Percentiles rank a stretch among this genome's conserved stretches.
phyloP scores from a whole-genome alignment of 2,113 vertebrate genomes.

The Hippocampus barbouri region DNA sequence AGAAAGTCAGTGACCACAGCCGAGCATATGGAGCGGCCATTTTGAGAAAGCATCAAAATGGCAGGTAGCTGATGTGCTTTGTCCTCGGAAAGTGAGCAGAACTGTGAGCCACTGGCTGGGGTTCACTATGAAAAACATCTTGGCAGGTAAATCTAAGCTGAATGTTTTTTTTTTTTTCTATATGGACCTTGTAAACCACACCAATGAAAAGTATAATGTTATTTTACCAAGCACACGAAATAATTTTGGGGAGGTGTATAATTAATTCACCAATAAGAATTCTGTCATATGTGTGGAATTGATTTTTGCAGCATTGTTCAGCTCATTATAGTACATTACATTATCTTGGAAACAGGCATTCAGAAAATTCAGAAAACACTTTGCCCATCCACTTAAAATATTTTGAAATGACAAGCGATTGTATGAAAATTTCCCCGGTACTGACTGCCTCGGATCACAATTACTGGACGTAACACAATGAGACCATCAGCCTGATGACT shows the following conservation, averaged over 20 bases:
- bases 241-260: not conserved
- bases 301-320: not conserved
- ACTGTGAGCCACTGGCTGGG: not conserved
- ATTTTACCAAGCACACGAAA: not conserved
- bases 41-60: slow-evolving; percentile 35
- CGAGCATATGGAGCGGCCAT: slow-evolving; percentile 8
- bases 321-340: not conserved
- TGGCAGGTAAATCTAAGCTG: no score
- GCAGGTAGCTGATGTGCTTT: not conserved
- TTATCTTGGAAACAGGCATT: not conserved
- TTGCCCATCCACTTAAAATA: not conserved
- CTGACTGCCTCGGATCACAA: not conserved
- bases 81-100: not conserved
- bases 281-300: not conserved
- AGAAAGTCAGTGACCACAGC: not conserved
- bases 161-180: not conserved
- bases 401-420: no score
- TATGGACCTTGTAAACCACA: not conserved
- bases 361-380: not conserved
- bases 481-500: not conserved
- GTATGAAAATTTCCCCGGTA: not conserved
- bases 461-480: not conserved
- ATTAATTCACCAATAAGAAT: not conserved
- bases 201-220: not conserved
- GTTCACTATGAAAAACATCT: not conserved